phyloP scores from a whole-genome alignment of 2,888 invertebrate species.

The Mystacides longicornis region DNA sequence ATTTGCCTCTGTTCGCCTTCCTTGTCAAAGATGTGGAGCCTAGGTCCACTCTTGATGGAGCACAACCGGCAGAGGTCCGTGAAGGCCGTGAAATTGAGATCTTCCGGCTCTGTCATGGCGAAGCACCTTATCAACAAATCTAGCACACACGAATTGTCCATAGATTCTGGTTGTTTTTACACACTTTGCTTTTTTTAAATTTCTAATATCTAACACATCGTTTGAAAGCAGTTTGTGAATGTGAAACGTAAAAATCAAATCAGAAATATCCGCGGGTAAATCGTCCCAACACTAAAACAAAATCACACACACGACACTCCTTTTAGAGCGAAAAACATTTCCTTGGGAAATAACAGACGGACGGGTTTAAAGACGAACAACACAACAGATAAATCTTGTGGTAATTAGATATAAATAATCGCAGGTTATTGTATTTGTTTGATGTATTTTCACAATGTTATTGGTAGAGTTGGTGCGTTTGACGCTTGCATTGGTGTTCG shows the following conservation, averaged over 20 bases:
- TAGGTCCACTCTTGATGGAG: constrained; percentile 60
- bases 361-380: too few relatives aligned
- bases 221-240: too few relatives aligned
- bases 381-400: too few relatives aligned
- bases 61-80: constrained; percentile 64
- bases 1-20: constrained; percentile 65
- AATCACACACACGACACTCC: constrained; percentile 33
- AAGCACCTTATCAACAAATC: constrained; percentile 54
- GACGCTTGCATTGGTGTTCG: constrained; percentile 18
- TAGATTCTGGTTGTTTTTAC: constrained; percentile 32
- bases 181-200: background rate
- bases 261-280: too few relatives aligned
- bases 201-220: background rate
- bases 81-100: constrained; percentile 61
- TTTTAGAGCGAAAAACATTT: constrained; percentile 1
- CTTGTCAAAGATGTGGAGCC: constrained; percentile 64
- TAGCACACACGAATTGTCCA: constrained; percentile 54
- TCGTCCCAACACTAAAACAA: background rate
- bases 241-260: too few relatives aligned
- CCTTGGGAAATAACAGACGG: background rate
- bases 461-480: constrained; percentile 12
- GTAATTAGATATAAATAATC: too few relatives aligned
- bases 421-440: too few relatives aligned
- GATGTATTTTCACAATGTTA: too few relatives aligned
- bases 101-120: constrained; percentile 58